Evolutionary conservation across 2,888 invertebrate species (phyloP), one percentile per base, ranked within the genome.

Genomic region (Calameuta filiformis): DNA sequence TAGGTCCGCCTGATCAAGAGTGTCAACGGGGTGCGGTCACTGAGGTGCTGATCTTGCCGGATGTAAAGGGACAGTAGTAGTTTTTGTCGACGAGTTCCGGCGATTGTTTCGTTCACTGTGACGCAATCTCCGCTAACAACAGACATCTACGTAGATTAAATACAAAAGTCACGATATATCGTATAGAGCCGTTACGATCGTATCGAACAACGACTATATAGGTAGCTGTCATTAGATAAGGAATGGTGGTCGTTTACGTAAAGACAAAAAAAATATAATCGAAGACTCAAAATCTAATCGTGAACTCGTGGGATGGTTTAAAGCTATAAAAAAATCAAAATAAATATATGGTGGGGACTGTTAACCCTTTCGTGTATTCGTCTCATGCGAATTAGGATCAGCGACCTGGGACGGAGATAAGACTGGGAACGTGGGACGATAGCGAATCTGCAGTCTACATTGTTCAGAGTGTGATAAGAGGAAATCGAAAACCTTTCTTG

Each of bases 41-140:
- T 79, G 81, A 83, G 76, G 79, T 79, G 76, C 80, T 76, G 40
- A 79, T 79, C 74, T 76, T 77, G 81, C 80, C 80, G 80, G 83
- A 82, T 80, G 80, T 75, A 79, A 82, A 78, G 78, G 79, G 40
- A 56, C 40, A 9, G 40, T 23, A 33, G 33, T 33, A 23, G 76
- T 75, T 83, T 82, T 82, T 12, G 35, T 35, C 4, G 81, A 83
- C 79, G 82, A 83, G 83, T 83, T 83, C 83, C 83, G 83, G 82
- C 79, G 83, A 83, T 83, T 83, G 83, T 83, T 23, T 56, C 23
- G 40, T 56, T 82, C 80, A 12, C 83, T 68, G 74, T 74, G 79
- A 81, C 78, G 73, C 76, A 23, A 15, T 23, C 2, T 2, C 15
- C 2, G 40, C 23, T 56, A 56, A 23, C 15, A 9, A 23, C 6